These are phyloP conservation scores for Tenthredo amoena DNA, from an alignment of 2,888 invertebrate species.

Conservation along the genomic window DNA sequence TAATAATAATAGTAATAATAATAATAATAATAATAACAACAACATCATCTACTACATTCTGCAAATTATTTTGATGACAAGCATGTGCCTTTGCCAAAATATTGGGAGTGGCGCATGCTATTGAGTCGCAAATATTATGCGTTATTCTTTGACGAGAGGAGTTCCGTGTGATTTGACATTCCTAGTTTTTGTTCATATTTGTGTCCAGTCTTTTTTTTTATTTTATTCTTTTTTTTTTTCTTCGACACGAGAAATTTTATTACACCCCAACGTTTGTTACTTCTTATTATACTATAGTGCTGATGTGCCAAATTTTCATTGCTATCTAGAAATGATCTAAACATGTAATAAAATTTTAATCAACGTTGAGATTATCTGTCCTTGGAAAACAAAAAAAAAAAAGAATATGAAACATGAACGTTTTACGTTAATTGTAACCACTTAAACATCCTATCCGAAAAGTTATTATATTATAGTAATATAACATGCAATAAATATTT, in stretches of 20 bases:
- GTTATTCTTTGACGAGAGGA: background rate
- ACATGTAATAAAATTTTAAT: background rate
- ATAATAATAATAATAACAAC: background rate
- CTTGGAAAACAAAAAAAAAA: background rate
- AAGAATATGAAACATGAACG: background rate
- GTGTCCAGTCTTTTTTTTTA: background rate
- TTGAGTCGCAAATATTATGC: background rate
- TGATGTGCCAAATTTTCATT: too few species aligned
- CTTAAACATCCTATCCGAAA: background rate
- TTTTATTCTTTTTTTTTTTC: background rate
- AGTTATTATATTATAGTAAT: background rate
- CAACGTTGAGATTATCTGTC: background rate
- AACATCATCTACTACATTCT: background rate
- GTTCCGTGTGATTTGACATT: background rate
- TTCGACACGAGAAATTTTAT: too few species aligned
- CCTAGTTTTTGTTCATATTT: background rate
- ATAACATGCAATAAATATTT: constrained; percentile 4
- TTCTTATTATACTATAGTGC: too few species aligned
- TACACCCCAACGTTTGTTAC: too few species aligned
- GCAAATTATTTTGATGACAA: background rate
- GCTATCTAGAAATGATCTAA: background rate
- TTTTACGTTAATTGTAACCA: background rate
- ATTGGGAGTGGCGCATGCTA: background rate
- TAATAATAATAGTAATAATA: background rate
- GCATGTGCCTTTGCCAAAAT: background rate